Evolutionary conservation across 2,797 vertebrate genomes (phyloP).

Genomic region (Myotis pilosus): DNA sequence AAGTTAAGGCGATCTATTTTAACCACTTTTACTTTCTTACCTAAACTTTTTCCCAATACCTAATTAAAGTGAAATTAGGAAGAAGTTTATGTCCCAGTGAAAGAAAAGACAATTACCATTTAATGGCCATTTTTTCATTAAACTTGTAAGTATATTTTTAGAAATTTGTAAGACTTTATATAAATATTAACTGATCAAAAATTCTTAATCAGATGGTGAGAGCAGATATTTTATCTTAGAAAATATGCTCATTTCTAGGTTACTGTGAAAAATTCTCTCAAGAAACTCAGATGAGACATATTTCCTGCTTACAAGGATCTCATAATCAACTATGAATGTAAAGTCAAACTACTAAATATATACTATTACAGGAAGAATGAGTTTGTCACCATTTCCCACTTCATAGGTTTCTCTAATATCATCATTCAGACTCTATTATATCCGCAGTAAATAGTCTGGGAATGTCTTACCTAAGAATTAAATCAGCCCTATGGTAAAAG

Average conservation of each 20-base stretch:
- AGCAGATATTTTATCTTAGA: background rate
- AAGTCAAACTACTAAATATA: background rate
- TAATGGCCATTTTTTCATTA: background rate
- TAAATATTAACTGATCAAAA: constrained; percentile 15
- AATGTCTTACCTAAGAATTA: background rate
- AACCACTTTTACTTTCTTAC: background rate
- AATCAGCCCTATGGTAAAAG: background rate
- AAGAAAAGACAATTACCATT: background rate
- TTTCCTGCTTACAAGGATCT: background rate
- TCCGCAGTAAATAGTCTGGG: background rate
- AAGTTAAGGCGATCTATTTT: background rate
- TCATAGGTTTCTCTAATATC: background rate
- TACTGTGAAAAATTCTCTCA: background rate
- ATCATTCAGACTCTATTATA: background rate
- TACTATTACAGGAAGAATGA: background rate
- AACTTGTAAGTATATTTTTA: constrained; percentile 33
- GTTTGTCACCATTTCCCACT: background rate
- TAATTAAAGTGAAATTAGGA: constrained; percentile 19
- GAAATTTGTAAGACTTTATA: background rate
- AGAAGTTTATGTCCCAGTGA: background rate
- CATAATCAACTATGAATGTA: background rate
- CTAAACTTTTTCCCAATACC: background rate
- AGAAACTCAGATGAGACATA: background rate
- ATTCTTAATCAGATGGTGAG: background rate
- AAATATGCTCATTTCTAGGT: background rate